phyloP scores from a whole-genome alignment of 2,888 invertebrate species.

The Acrobasis repandana region DNA sequence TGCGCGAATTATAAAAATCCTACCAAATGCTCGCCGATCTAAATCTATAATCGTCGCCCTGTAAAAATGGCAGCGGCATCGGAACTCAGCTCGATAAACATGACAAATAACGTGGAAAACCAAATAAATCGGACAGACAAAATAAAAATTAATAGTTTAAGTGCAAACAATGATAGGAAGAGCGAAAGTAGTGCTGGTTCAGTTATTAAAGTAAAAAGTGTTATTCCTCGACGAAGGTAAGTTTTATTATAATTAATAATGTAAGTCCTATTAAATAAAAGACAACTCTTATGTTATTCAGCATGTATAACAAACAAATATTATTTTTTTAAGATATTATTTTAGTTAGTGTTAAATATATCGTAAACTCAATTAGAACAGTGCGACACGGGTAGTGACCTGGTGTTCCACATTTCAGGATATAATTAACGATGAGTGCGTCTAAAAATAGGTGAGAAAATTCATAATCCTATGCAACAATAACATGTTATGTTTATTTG shows the following conservation, averaged over 20 bases:
- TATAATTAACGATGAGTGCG: conserved; percentile 57
- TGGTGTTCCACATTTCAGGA: conserved; percentile 53
- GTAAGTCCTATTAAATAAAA: conserved; percentile 39
- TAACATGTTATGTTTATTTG: neutral
- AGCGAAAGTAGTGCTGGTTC: conserved; percentile 48
- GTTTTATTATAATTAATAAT: too few relatives aligned
- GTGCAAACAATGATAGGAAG: conserved; percentile 59
- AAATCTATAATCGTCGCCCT: conserved; percentile 77
- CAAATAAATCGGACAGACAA: conserved; percentile 42
- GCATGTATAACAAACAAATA: too few relatives aligned
- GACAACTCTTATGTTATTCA: conserved; percentile 20
- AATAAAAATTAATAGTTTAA: conserved; percentile 50
- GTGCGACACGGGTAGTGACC: conserved; percentile 34
- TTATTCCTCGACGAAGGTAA: conserved; percentile 73
- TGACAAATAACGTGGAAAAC: conserved; percentile 47
- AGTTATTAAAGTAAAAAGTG: conserved; percentile 77
- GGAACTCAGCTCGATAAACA: conserved; percentile 51
- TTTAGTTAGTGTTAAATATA: neutral
- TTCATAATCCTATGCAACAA: conserved; percentile 18
- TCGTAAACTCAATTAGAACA: conserved; percentile 28
- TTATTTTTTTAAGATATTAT: neutral
- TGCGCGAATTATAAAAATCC: conserved; percentile 81
- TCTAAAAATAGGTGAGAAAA: conserved; percentile 49
- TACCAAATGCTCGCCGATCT: conserved; percentile 69
- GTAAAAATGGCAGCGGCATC: conserved; percentile 69